Base-by-base conservation (phyloP, 2,888 invertebrate species). In the Augiades crinisus region DNA sequence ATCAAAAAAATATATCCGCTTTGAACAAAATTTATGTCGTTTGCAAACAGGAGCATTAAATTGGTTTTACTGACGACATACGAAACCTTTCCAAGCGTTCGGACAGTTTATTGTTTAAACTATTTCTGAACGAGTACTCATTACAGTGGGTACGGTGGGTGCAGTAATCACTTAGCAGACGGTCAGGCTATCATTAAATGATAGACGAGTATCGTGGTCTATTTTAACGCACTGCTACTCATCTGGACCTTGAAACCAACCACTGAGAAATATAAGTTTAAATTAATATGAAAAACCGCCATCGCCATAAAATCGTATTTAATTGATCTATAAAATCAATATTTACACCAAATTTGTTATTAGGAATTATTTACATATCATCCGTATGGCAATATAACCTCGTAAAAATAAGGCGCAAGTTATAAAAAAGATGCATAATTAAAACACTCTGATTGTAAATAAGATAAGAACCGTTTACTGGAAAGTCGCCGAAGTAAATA, bases 51-150 rank as follows among this genome's bases (percentile, higher is more conserved):
- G 22, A 6, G 33, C 5, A 19, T 33, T 44, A 44, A 44, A 44
- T 44, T 44, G 31, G 4, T 33, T 44, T 44, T 44, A 44, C 19
- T 33, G 33, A 33, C 44, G 33, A 33, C 33, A 44, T 33, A 33
- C 33, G 33, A 44, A 44, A 44, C 21, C 21, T 33, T 33, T 44
- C 33, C n/a, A 44, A 31, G 31, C 44, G 21, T 33, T 33, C 31
- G 3, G 14, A 44, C 44, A 22, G 44, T 33, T 44, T 44, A 33
- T 44, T 44, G 21, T 33, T 44, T 21, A 40, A 16, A 19, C 17
- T 36, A 34, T 34, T 49, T 8, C 10, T 41, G 24, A 12, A 13
- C n/a, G 24, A 37, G n/a, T 24, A 21, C 33, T 41, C 49, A 33
- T 49, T 41, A 49, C 12, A 13, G 1, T 30, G 19, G 17, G 19